Evolutionary conservation across 2,113 vertebrate genomes (phyloP).

Genomic region (Mormyrus lacerda): DNA sequence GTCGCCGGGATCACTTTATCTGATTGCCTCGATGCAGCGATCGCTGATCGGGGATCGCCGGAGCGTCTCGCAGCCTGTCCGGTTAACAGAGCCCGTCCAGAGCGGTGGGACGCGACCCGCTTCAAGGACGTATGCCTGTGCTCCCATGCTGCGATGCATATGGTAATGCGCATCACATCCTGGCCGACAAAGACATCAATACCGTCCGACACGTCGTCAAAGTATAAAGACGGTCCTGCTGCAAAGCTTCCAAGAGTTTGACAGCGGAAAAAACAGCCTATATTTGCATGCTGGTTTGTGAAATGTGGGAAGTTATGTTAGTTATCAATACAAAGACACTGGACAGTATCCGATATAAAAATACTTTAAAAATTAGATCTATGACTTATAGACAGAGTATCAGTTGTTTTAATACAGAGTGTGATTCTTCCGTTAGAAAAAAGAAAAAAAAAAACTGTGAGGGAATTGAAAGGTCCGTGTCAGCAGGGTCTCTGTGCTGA

Average conservation of each 20-base stretch:
- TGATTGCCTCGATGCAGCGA: neutral
- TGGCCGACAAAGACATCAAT: neutral
- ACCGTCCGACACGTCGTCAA: neutral
- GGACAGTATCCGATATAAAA: neutral
- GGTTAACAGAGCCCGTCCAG: neutral
- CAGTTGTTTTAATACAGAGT: neutral
- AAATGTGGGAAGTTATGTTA: neutral
- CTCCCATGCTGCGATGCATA: neutral
- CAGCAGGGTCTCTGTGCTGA: conserved; percentile 9
- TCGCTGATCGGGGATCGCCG: neutral
- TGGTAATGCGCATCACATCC: neutral
- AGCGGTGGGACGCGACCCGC: neutral
- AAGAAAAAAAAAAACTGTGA: neutral
- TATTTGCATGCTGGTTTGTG: neutral
- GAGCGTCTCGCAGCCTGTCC: neutral
- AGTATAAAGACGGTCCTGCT: neutral
- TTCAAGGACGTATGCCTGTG: neutral
- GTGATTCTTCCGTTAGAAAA: neutral
- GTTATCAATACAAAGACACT: neutral
- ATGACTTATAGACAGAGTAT: neutral
- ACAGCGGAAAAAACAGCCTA: neutral
- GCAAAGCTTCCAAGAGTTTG: neutral
- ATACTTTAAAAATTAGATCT: neutral
- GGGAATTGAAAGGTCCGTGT: neutral
- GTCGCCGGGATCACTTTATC: conserved; percentile 40